Conservation (phyloP, 2,797 vertebrate species). For the Acanthornis magna region DNA sequence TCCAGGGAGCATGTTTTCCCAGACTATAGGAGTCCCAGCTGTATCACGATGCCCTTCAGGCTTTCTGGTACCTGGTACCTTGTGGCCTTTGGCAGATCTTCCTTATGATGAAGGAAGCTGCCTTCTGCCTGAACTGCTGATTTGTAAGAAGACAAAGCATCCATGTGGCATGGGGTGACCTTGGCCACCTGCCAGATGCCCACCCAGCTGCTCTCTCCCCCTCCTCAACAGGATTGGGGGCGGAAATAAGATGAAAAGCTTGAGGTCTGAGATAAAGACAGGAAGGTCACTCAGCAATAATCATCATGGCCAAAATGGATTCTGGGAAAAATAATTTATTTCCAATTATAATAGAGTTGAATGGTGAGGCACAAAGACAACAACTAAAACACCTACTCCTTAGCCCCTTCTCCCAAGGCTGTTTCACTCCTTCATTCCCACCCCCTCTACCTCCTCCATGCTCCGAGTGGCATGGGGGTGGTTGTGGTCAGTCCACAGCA, state of each 20-base stretch:
- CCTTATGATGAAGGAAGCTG: background rate
- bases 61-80: background rate
- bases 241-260: background rate
- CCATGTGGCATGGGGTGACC: background rate
- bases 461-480: background rate
- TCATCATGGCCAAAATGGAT: background rate
- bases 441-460: background rate
- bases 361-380: background rate
- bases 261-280: background rate
- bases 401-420: background rate
- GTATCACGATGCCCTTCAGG: fast-evolving
- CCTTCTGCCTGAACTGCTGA: background rate
- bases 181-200: background rate
- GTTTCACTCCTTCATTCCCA: background rate
- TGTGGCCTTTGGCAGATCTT: fast-evolving
- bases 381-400: background rate
- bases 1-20: background rate
- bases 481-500: background rate
- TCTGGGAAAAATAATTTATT: background rate
- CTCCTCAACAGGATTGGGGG: background rate
- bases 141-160: background rate
- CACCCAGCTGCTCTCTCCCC: background rate
- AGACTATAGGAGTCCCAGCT: background rate
- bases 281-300: background rate
- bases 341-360: background rate